phyloP scores from a whole-genome alignment of 1,140 invertebrate genomes.

The Periplaneta americana region DNA sequence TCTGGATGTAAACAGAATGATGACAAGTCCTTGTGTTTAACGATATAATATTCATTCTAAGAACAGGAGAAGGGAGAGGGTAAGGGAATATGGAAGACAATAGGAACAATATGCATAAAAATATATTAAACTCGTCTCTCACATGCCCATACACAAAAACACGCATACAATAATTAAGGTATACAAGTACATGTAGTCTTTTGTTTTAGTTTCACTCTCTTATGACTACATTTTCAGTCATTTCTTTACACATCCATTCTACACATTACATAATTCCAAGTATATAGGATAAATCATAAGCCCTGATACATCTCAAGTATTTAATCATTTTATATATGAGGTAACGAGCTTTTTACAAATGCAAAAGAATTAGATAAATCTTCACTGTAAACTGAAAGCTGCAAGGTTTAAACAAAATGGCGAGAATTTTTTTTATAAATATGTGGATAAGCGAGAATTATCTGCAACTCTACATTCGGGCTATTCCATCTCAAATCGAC shows the following conservation, averaged over 20 bases:
- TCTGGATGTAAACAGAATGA: not conserved
- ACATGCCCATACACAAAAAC: not conserved
- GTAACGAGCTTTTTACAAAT: too few species aligned
- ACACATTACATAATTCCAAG: not conserved
- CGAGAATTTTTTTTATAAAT: too few species aligned
- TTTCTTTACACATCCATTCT: not conserved
- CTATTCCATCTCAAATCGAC: too few species aligned
- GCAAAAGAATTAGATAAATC: too few species aligned
- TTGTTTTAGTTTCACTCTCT: not conserved
- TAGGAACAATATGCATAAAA: not conserved
- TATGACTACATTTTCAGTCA: not conserved
- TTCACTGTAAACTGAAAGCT: too few species aligned
- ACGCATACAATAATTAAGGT: not conserved
- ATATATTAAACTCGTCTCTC: not conserved
- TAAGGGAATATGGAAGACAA: not conserved
- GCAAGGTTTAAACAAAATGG: too few species aligned
- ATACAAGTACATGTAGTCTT: not conserved
- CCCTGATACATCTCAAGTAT: not conserved
- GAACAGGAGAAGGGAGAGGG: not conserved
- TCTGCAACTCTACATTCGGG: too few species aligned
- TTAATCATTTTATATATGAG: too few species aligned
- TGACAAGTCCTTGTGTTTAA: not conserved
- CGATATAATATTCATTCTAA: not conserved
- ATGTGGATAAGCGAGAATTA: too few species aligned
- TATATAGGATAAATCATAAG: not conserved